Conservation (phyloP, 2,888 invertebrate genomes). For the Tenthredo livida region DNA sequence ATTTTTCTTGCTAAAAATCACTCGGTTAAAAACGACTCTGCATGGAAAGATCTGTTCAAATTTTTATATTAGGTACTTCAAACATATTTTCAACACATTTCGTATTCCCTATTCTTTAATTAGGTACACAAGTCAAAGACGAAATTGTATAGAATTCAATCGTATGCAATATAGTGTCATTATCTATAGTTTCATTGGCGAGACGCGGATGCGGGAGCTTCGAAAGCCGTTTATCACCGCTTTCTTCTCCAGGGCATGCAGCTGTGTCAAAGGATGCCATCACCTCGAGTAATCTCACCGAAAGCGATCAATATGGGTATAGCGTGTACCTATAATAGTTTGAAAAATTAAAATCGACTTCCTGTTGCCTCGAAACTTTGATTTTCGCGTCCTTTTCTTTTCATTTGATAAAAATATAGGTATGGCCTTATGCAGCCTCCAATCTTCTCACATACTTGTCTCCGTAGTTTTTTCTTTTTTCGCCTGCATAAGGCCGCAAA, state of each 20-base stretch:
- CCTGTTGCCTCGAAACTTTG: background rate
- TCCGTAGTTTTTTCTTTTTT: background rate
- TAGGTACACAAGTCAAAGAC: background rate
- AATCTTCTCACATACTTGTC: background rate
- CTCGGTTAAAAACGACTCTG: background rate
- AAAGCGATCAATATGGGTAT: background rate
- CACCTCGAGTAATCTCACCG: background rate
- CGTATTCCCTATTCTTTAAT: background rate
- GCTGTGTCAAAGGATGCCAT: background rate
- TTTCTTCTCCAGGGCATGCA: background rate
- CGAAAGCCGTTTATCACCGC: background rate
- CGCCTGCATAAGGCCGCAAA: background rate
- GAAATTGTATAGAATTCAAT: background rate
- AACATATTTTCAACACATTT: background rate
- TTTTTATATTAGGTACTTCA: background rate
- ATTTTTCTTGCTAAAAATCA: background rate
- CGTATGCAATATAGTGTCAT: background rate
- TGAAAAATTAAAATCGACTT: background rate
- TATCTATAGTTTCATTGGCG: background rate
- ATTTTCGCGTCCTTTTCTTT: background rate
- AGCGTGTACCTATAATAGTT: background rate
- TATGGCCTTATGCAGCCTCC: background rate
- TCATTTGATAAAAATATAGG: background rate
- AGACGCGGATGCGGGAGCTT: conserved; percentile 2
- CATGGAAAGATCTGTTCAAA: background rate